Base-by-base conservation (phyloP, 2,888 invertebrate genomes). In the Lasioglossum malachurum region DNA sequence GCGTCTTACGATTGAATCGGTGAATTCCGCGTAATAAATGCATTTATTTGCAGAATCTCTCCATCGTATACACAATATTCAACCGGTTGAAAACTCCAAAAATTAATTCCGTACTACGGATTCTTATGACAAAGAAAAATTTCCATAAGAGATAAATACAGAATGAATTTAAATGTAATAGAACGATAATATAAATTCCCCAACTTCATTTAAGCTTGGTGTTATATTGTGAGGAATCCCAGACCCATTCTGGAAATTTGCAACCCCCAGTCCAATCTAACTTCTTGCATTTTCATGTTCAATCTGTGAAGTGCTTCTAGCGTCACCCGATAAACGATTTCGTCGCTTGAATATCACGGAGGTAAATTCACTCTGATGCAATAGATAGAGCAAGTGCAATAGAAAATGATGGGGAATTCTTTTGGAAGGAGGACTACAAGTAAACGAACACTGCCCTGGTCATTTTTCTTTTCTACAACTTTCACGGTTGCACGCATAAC, bases 1-100 rank as follows among this genome's bases (percentile, higher is more conserved):
- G 44, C 23, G 31, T n/a, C 49, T 16, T 75, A n/a, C 35, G 79
- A 73, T 79, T 74, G 74, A 77, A 64, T 82, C 41, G 57, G 12
- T 4, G 60, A 75, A 49, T 71, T 69, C 23, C 38, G 38, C 27
- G 71, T 64, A 72, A 76, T 16, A 72, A 60, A n/a, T 44, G 75
- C 19, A 72, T 57, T 31, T 41, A 35, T 64, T 53, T 44, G 35
- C 1, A 1, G 35, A 19, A 19, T 2, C 19, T 31, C 19, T 7
- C 2, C 67, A 7, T 7, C 5, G 27, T 16, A 12, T 60, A 27
- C 16, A 16, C 35, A 7, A 67, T 67, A 19, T 67, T 67, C 7
- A 16, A 14, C 7, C 1, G 19, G 5, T 5, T 4, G 14, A 44
- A 5, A 46, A 16, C 46, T 53, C 7, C 8, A 53, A 53, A 53